A percentile compares a stretch with the other conserved stretches of the same genome.
phyloP scores from a whole-genome alignment of 1,140 invertebrate genomes.

The Drosophila carrolli region DNA sequence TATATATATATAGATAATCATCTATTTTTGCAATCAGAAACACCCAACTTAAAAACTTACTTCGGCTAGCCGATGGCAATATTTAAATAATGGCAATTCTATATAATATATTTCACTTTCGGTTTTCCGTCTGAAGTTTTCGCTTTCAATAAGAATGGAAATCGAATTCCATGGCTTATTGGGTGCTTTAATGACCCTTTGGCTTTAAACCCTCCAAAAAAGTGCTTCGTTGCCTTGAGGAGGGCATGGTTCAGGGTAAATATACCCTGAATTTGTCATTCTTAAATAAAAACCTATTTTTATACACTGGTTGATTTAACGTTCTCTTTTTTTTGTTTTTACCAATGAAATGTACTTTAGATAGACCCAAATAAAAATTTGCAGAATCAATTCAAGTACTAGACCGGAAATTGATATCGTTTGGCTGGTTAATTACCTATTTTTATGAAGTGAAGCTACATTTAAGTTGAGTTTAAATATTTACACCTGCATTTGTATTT shows the following conservation, averaged over 20 bases:
- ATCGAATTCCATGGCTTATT: neutral
- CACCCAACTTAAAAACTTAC: neutral
- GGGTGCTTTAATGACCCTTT: neutral
- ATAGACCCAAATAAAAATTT: constrained; percentile 1
- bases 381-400: neutral
- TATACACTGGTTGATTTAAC: neutral
- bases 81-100: neutral
- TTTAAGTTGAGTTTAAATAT: neutral
- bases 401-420: neutral
- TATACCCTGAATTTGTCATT: neutral
- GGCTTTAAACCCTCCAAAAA: neutral
- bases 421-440: neutral
- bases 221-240: neutral
- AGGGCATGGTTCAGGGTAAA: too few species aligned
- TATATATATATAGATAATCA: constrained; percentile 7
- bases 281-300: neutral
- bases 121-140: neutral
- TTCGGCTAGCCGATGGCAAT: neutral
- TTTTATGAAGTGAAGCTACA: neutral
- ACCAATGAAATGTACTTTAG: neutral
- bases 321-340: neutral
- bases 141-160: constrained; percentile 2
- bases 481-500: neutral
- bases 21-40: constrained; percentile 12
- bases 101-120: neutral